phyloP scores from a whole-genome alignment of 2,797 vertebrate genomes.

The Eremophila alpestris region DNA sequence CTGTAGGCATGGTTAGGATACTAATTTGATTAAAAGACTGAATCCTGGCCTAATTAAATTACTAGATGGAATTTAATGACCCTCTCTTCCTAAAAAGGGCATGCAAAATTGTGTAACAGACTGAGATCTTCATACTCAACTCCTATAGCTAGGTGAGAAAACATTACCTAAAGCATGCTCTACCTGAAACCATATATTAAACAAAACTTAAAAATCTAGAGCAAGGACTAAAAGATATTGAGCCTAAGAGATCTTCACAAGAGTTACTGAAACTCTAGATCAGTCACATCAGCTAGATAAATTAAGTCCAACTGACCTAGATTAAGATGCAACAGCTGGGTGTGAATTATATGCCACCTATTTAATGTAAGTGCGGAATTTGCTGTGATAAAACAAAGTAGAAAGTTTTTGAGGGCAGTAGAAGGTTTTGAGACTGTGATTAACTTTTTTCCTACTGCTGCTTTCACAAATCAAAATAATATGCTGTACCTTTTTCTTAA shows the following conservation, averaged over 20 bases:
- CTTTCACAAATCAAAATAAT: not conserved
- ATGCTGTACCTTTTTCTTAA: not conserved
- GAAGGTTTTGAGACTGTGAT: not conserved
- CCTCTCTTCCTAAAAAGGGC: not conserved
- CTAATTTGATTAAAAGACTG: not conserved
- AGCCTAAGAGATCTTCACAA: not conserved
- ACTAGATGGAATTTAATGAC: not conserved
- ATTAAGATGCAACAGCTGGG: not conserved
- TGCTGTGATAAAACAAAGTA: not conserved
- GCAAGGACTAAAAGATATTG: not conserved
- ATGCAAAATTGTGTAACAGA: not conserved
- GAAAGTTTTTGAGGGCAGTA: not conserved
- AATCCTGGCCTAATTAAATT: not conserved
- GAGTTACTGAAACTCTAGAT: not conserved
- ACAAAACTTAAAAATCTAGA: not conserved
- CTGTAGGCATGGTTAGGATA: not conserved
- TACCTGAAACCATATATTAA: not conserved
- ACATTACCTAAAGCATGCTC: not conserved
- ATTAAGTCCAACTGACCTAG: no score
- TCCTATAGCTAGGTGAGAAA: not conserved
- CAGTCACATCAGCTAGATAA: not conserved
- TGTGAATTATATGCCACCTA: not conserved
- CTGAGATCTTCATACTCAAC: not conserved
- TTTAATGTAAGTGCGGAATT: not conserved
- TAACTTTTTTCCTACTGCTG: not conserved